Base-by-base conservation (phyloP, 2,888 invertebrate species). In the Phaedon cochleariae region DNA sequence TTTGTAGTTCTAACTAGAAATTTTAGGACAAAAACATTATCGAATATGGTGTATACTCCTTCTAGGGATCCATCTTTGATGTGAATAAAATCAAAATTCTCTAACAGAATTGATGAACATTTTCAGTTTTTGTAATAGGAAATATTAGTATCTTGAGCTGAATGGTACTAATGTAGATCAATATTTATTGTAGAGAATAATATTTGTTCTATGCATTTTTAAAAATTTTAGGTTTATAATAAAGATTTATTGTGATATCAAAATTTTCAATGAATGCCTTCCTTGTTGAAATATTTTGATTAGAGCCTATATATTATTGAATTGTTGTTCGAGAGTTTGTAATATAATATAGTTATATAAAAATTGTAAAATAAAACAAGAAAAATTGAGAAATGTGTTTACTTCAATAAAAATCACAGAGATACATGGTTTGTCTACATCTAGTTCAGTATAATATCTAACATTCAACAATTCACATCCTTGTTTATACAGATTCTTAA, bases 381-480 rank as follows among this genome's bases (percentile, higher is more conserved):
- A 57, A 31, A 41, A 59, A 62, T 57, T 67, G 64, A 51, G 63
- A 59, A 63, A 63, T 53, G 37, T 63, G 51, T 65, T 60, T 52
- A 52, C 45, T 60, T 60, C 51, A 41, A 51, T 65, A 37, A 62
- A 65, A 62, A 66, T 66, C 65, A 66, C 65, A 66, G 65, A 62
- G 46, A 62, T 66, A 66, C 59, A 66, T 34, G 34, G 34, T 65
- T 59, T 53, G 18, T 51, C 34, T 61, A 54, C 54, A 12, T 1
- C 48, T 61, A 46, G 22, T 12, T 34, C 31, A 59, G 52, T 59
- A 62, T 59, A 59, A 52, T 62, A 52, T 59, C 57, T 57, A 70
- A 70, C 70, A 70, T 70, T 67, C 58, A 70, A 70, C 65, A 60
- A 62, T 68, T 68, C 59, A 68, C 65, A 64, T 58, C 31, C 62